Evolutionary conservation across 2,113 vertebrate genomes (phyloP), one percentile per base, ranked within the genome.

Genomic region (Nothocercus julius): DNA sequence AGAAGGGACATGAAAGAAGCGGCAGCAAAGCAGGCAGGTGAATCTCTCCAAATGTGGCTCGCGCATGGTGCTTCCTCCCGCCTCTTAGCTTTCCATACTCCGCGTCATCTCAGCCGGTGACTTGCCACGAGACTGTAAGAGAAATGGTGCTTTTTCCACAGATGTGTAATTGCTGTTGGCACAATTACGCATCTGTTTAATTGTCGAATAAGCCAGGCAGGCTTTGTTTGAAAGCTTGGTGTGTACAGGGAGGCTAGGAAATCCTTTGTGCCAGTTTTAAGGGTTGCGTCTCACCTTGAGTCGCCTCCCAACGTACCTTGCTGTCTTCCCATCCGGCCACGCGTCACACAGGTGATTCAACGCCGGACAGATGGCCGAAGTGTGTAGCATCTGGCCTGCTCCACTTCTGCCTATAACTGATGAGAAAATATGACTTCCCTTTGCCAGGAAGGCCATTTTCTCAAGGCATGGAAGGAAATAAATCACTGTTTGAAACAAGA

Each of bases 311-410:
- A 74, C 1, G 0, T 51, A 70, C 47, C 72, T 78, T 81, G 95
- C 83, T 90, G 91, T 93, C 83, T 93, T 53, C 58, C 47, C 49
- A 19, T 51, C 77, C 84, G 53, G 85, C 67, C 61, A 61, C 58
- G 56, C 67, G 90, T 93, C 90, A 91, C 45, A 69, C 36, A 51
- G 81, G 40, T 78, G 81, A 95, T 72, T 84, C 73, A 63, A 59
- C 88, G 61, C 19, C 4, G 86, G 79, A 90, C 92, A 86, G 90
- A 88, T 67, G 88, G 76, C 85, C 85, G 82, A 56, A 84, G 82
- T 34, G 36, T 15, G 5, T 82, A 93, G 80, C 93, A 87, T 92
- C 95, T 92, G 89, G 58, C 94, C 82, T 87, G 62, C 59, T 95
- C 87, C 88, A 54, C 85, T 54, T 64, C 85, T 25, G 49, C 42